Percentiles rank a stretch among this genome's conserved stretches.
phyloP scores from a whole-genome alignment of 2,888 invertebrate species.

The Drosophila maculinotata region DNA sequence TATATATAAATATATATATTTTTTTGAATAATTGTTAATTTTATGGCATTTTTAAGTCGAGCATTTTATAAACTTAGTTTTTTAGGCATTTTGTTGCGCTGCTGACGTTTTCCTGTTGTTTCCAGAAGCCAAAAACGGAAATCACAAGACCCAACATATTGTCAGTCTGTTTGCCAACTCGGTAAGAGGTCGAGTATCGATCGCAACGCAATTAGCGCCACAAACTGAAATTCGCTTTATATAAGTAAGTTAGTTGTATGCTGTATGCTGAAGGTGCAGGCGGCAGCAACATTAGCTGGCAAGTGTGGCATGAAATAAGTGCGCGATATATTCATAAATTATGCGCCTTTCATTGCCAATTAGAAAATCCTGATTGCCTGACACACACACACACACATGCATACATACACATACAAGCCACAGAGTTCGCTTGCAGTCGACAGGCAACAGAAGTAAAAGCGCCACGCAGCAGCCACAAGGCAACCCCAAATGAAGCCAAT shows the following conservation, averaged over 20 bases:
- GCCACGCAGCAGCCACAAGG: conserved; percentile 62
- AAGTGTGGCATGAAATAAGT: conserved; percentile 71
- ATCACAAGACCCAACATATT: conserved; percentile 1
- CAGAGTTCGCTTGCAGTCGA: conserved; percentile 37
- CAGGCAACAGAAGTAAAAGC: too few relatives aligned
- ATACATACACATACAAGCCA: conserved; percentile 3
- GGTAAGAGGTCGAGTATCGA: conserved; percentile 16
- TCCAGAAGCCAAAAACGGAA: neutral
- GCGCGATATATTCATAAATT: conserved; percentile 76
- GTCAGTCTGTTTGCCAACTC: conserved; percentile 8
- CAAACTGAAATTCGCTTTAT: neutral
- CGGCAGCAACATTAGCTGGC: conserved; percentile 16
- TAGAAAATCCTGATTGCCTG: conserved; percentile 71
- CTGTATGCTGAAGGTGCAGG: conserved; percentile 6
- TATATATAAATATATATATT: too few relatives aligned
- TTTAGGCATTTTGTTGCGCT: neutral
- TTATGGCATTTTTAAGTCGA: neutral
- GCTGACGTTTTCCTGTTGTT: neutral
- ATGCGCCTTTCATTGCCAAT: conserved; percentile 79
- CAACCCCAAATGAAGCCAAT: conserved; percentile 79
- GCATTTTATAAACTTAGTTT: neutral
- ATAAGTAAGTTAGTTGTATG: neutral
- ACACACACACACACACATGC: conserved; percentile 22
- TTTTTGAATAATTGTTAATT: neutral
- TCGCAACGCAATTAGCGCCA: conserved; percentile 17